Percentiles rank a stretch among this genome's conserved stretches.
These are phyloP conservation scores for Cryptotermes secundus DNA, from an alignment of 1,140 invertebrate genomes.

Conservation along the genomic window DNA sequence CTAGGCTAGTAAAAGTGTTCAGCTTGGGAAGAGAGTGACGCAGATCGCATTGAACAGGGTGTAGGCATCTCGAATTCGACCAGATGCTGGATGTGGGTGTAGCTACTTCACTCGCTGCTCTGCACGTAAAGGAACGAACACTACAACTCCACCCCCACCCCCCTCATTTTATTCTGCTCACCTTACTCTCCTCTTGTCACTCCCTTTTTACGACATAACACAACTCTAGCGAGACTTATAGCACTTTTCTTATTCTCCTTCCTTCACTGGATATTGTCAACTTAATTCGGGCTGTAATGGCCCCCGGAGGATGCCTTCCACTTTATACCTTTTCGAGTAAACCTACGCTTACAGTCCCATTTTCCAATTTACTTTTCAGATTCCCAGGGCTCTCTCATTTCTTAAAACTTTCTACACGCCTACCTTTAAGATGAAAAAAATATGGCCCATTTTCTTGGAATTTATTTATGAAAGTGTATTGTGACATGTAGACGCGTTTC, in stretches of 20 bases:
- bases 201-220: neutral
- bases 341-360: neutral
- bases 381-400: neutral
- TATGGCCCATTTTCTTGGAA: neutral
- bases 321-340: neutral
- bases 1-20: neutral
- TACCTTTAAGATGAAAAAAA: neutral
- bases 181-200: neutral
- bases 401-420: neutral
- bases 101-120: neutral
- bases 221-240: neutral
- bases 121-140: neutral
- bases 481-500: no score
- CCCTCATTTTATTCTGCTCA: neutral
- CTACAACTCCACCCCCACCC: neutral
- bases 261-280: neutral
- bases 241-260: neutral
- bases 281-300: slow-evolving; percentile 11
- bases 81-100: neutral
- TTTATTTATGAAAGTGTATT: neutral
- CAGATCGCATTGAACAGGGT: neutral
- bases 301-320: neutral
- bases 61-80: neutral
- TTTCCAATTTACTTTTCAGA: neutral
- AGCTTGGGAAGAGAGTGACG: neutral